These are phyloP conservation scores for Tetrax tetrax DNA, from an alignment of 2,113 vertebrate species.

Conservation along the genomic window DNA sequence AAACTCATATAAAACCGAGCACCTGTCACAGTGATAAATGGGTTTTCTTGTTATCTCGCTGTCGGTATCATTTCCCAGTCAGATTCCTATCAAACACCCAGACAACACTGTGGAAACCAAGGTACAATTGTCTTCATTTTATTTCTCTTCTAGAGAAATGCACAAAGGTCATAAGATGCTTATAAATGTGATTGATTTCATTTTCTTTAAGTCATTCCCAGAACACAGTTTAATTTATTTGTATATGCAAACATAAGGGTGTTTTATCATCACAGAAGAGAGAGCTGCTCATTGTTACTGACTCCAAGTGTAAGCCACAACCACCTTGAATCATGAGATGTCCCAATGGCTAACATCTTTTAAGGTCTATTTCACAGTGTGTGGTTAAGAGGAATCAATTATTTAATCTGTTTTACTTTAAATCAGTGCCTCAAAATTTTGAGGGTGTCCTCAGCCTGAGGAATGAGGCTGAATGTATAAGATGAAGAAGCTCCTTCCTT, in stretches of 20 bases:
- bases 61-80: constrained; percentile 68
- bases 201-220: constrained; percentile 48
- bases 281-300: neutral
- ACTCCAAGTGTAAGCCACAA: neutral
- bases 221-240: constrained; percentile 51
- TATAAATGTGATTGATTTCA: constrained; percentile 54
- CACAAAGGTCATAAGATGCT: constrained; percentile 33
- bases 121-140: constrained; percentile 53
- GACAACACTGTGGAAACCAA: constrained; percentile 20
- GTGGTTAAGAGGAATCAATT: neutral
- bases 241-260: neutral
- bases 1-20: constrained; percentile 58
- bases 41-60: constrained; percentile 70
- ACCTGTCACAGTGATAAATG: constrained; percentile 70
- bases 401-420: neutral
- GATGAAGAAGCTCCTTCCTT: neutral
- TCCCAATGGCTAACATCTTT: neutral
- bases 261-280: neutral
- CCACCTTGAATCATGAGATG: neutral
- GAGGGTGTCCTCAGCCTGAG: neutral
- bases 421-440: neutral
- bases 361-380: neutral
- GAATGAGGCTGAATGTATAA: neutral
- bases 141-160: constrained; percentile 29
- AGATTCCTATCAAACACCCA: constrained; percentile 54